These are phyloP conservation scores for Cosmopolites sordidus DNA, from an alignment of 2,888 invertebrate species.

Conservation along the genomic window DNA sequence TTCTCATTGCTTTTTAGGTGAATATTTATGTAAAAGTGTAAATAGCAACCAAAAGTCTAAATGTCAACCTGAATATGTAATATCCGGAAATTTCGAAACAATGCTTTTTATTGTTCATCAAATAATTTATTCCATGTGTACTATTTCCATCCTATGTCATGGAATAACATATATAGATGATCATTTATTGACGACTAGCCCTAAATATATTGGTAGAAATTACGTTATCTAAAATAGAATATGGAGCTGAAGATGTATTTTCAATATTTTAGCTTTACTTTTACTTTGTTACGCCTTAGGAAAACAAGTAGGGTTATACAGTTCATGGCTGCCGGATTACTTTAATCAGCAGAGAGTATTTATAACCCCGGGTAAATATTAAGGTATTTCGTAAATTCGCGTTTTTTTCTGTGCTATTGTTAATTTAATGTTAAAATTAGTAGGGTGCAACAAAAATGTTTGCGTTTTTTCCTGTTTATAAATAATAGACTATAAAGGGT, in stretches of 20 bases:
- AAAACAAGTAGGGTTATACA: slow-evolving; percentile 40
- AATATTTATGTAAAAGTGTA: not conserved
- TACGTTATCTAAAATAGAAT: too few relatives aligned
- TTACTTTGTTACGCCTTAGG: slow-evolving; percentile 38
- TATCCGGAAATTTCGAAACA: too few relatives aligned
- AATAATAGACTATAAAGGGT: too few relatives aligned
- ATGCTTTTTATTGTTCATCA: slow-evolving; percentile 49
- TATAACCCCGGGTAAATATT: slow-evolving; percentile 27
- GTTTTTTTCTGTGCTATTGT: too few relatives aligned
- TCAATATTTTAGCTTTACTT: slow-evolving; percentile 28
- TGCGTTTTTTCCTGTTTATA: too few relatives aligned
- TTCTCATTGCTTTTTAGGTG: not conserved
- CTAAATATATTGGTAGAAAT: slow-evolving; percentile 48
- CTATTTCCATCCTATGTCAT: slow-evolving; percentile 50
- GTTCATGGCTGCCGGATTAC: slow-evolving; percentile 37
- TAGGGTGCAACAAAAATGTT: too few relatives aligned
- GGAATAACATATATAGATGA: slow-evolving; percentile 61
- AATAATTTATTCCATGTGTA: slow-evolving; percentile 32
- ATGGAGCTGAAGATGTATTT: too few relatives aligned
- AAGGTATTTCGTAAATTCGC: too few relatives aligned
- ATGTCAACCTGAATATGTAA: too few relatives aligned
- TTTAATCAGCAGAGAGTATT: slow-evolving; percentile 32
- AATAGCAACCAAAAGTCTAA: too few relatives aligned
- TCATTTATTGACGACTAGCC: slow-evolving; percentile 53
- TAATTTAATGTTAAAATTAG: too few relatives aligned